Percentiles rank a stretch among this genome's conserved stretches.
Evolutionary conservation across 2,797 vertebrate genomes (phyloP).

Genomic region (Sardinella longiceps): DNA sequence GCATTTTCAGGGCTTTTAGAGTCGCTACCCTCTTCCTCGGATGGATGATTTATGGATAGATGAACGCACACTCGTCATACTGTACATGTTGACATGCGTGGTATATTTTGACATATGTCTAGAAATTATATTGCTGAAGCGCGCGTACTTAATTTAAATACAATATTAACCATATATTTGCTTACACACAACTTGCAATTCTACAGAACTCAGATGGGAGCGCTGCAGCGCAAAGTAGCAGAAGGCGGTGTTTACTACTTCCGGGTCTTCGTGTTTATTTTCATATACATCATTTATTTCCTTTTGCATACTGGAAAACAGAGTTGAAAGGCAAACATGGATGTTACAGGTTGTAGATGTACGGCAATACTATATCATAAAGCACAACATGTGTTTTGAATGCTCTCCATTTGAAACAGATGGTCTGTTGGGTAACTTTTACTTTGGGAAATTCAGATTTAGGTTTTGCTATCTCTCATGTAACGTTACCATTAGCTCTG

Average conservation of each 20-base stretch:
- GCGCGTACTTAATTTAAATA: too few relatives aligned
- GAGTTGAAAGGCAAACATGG: constrained; percentile 3
- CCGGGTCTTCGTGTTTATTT: constrained; percentile 33
- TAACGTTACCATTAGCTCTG: not conserved
- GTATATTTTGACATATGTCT: too few relatives aligned
- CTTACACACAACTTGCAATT: constrained; percentile 18
- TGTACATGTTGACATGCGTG: too few relatives aligned
- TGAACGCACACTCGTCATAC: too few relatives aligned
- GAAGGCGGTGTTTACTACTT: constrained; percentile 26
- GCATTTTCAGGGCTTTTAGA: too few relatives aligned
- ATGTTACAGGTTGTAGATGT: not conserved
- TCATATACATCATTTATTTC: constrained; percentile 1
- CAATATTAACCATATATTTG: too few relatives aligned
- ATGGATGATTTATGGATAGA: too few relatives aligned
- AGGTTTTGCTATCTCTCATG: not conserved
- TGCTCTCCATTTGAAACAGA: not conserved
- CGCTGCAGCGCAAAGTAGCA: constrained; percentile 29
- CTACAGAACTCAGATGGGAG: not conserved
- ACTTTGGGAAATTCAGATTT: not conserved
- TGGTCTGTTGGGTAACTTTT: not conserved
- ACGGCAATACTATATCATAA: not conserved
- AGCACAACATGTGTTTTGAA: not conserved
- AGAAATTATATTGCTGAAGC: too few relatives aligned
- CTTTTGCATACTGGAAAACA: not conserved
- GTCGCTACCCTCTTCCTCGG: too few relatives aligned